A percentile compares a stretch with the other conserved stretches of the same genome.
phyloP scores from a whole-genome alignment of 2,888 invertebrate genomes.

The Ophraella communa region DNA sequence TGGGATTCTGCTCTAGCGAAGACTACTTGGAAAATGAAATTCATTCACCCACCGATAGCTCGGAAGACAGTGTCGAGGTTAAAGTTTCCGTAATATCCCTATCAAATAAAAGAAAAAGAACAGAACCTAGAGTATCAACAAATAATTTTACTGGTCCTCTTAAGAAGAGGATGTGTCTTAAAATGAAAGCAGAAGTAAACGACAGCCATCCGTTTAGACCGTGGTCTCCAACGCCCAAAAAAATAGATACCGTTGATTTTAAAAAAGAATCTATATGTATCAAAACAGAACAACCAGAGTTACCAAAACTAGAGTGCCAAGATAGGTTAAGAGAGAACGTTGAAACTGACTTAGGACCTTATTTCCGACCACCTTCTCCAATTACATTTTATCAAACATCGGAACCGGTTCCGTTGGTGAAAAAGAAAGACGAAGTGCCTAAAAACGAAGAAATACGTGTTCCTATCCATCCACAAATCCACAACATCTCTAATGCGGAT shows the following conservation, averaged over 20 bases:
- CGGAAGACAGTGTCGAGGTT: conserved; percentile 72
- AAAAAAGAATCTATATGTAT: conserved; percentile 12
- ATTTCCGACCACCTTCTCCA: conserved; percentile 55
- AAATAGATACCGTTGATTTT: conserved; percentile 10
- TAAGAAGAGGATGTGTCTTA: conserved; percentile 74
- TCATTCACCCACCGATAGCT: conserved; percentile 69
- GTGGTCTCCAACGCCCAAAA: conserved; percentile 64
- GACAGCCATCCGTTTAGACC: conserved; percentile 68
- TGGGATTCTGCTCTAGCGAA: conserved; percentile 76
- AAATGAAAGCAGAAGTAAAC: conserved; percentile 52
- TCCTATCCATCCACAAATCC: conserved; percentile 51
- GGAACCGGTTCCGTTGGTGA: conserved; percentile 51
- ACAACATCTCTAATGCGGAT: conserved; percentile 46
- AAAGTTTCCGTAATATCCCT: conserved; percentile 67
- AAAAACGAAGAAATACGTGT: conserved; percentile 45
- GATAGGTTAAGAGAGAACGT: conserved; percentile 34
- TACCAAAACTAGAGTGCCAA: conserved; percentile 33
- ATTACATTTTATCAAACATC: conserved; percentile 37
- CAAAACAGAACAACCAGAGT: conserved; percentile 25
- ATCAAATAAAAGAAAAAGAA: conserved; percentile 71
- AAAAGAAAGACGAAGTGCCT: conserved; percentile 39
- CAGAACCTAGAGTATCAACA: conserved; percentile 67
- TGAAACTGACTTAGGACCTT: conserved; percentile 38
- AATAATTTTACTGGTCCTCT: conserved; percentile 65
- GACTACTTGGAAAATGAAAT: conserved; percentile 61